These are phyloP conservation scores for Aurelia sp. DNA, from an alignment of 30 jellyfish, hydroid and myxozoan genomes.

Conservation along the genomic window DNA sequence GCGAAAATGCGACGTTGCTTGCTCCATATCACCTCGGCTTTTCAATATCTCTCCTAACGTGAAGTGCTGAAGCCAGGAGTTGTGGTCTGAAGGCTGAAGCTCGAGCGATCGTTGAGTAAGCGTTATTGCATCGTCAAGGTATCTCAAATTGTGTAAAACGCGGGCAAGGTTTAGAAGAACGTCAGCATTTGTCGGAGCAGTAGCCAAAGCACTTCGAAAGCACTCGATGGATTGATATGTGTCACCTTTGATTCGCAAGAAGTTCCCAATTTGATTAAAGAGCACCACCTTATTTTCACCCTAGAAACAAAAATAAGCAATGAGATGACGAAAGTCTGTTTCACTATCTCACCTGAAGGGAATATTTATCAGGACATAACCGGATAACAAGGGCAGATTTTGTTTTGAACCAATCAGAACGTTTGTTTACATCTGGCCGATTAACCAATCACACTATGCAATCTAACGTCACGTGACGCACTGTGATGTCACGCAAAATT, in stretches of 20 bases:
- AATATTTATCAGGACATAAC: too few species aligned
- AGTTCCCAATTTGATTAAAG: conserved; percentile 88
- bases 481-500: too few species aligned
- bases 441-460: too few species aligned
- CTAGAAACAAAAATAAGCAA: conserved; percentile 31
- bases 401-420: too few species aligned
- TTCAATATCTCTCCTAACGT: conserved; percentile 84
- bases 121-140: conserved; percentile 80
- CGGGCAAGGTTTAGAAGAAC: conserved; percentile 92
- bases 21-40: conserved; percentile 76
- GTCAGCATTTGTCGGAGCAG: conserved; percentile 81
- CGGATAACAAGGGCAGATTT: too few species aligned
- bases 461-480: too few species aligned
- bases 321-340: too few species aligned
- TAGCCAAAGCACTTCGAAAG: conserved; percentile 87
- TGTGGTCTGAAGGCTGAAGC: conserved; percentile 74
- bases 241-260: conserved; percentile 90
- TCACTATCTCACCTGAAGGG: too few species aligned
- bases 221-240: conserved; percentile 95
- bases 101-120: conserved; percentile 85
- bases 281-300: conserved; percentile 88
- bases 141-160: conserved; percentile 74
- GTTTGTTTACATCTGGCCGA: too few species aligned
- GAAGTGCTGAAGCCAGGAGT: conserved; percentile 94
- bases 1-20: conserved; percentile 76